Evolutionary conservation across 2,113 vertebrate genomes (phyloP), one percentile per base, ranked within the genome.

Genomic region (Cavia aperea): DNA sequence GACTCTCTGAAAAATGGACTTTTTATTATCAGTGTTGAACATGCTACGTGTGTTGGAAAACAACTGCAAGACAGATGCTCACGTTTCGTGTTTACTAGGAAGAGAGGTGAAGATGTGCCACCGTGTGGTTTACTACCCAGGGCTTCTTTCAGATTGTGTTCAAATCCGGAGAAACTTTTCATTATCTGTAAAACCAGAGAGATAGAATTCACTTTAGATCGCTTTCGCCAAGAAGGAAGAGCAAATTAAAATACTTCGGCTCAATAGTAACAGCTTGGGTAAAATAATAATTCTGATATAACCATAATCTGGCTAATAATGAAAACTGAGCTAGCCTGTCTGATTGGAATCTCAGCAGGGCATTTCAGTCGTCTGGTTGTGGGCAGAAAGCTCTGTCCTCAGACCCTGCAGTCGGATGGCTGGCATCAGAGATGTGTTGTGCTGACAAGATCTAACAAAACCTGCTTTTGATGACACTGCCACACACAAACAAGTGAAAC

Each of bases 401-500:
- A 29, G 39, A 33, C 19, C 12, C 58, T 79, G 12, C 58, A 26
- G 60, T 1, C 7, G 31, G 51, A 12, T 70, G 2, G 0, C 23
- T 16, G 24, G 24, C 68, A 14, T 12, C 56, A 14, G 85, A 3
- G 15, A 36, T 73, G 75, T 1, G 58, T 63, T 7, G n/a, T 0
- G 7, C 54, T 91, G 29, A 88, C 85, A 1, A 12, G 5, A 36
- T n/a, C 81, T 77, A 65, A 56, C 92, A 93, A n/a, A 1, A 31
- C 12, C 92, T 72, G 86, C 94, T 49, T 81, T 13, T 2, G 29
- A 0, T 94, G 96, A 96, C 14, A 51, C 95, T 83, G 87, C 92
- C 94, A 89, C 95, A 94, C 7, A 58, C 95, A 96, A 96, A 93
- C 95, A 94, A 96, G 75, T 56, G 93, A 95, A 94, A 94, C 1